Base-by-base conservation (phyloP, 2,113 vertebrate genomes). In the Gymnorhina tibicen region DNA sequence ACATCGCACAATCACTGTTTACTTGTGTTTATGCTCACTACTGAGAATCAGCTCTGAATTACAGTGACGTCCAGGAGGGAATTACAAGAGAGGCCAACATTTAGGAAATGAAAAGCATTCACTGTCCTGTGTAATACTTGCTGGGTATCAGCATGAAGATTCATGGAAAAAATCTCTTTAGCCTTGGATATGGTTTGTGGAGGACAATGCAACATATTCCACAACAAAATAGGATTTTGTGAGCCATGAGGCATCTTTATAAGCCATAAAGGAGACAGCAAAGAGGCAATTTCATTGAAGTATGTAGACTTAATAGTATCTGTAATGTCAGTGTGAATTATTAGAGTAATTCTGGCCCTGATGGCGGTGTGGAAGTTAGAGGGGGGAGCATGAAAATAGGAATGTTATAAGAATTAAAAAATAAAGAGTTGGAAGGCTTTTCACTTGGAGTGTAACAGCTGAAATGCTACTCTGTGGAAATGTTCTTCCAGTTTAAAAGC, bases 211-310 rank as follows among this genome's bases (percentile, higher is more conserved):
- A 83, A 96, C 94, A 96, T 94, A 94, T 86, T 97, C 87, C 79
- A 95, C 81, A 87, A 95, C 91, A 96, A 85, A 89, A 96, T 90
- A 80, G 87, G 79, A 92, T 95, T 94, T 44, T 96, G 94, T 96
- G 94, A 97, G 80, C 93, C 58, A 85, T 96, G 95, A 97, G 96
- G 95, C 97, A 97, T 98, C 93, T 97, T 98, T 98, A 98, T 97
- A 94, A 96, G 88, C 90, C 85, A 77, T 93, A 96, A 97, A 93
- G 78, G 91, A 97, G 97, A 96, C 95, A 97, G 96, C 93, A 96
- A 95, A 91, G 94, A 97, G 94, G 95, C 95, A 94, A 96, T 98
- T 98, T 93, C 87, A 92, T 87, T 97, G 97, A 98, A 96, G 89
- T 96, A 97, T 97, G 93, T 94, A 95, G 97, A 94, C 93, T 97